Percentiles rank a stretch among this genome's conserved stretches.
Evolutionary conservation across 2,888 invertebrate genomes (phyloP).

Genomic region (Yponomeuta malinellus): DNA sequence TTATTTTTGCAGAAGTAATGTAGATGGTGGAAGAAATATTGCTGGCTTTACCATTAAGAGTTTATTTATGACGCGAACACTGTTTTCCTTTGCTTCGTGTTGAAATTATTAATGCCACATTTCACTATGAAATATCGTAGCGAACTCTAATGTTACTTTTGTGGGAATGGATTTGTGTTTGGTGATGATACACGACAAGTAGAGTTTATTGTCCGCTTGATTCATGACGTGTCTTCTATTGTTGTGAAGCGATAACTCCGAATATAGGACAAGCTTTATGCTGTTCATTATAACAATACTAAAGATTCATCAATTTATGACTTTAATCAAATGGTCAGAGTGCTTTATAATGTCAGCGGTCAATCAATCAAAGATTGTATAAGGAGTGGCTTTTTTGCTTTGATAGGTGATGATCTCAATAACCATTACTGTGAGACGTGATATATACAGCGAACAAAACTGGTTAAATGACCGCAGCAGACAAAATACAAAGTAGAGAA

Average conservation of each 20-base stretch:
- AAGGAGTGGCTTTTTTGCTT: not conserved
- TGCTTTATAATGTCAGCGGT: not conserved
- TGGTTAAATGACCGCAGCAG: not conserved
- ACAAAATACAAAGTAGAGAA: not conserved
- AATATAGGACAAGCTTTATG: not conserved
- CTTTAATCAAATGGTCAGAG: not conserved
- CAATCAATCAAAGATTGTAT: constrained; percentile 1
- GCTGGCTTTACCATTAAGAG: constrained; percentile 52
- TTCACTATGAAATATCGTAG: constrained; percentile 26
- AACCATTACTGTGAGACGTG: not conserved
- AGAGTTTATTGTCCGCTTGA: not conserved
- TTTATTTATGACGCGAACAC: constrained; percentile 50
- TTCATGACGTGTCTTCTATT: not conserved
- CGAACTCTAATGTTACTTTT: constrained; percentile 24
- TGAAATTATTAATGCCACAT: constrained; percentile 55
- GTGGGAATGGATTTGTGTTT: constrained; percentile 14
- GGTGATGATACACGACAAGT: not conserved
- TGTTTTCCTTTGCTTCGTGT: constrained; percentile 44
- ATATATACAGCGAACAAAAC: not conserved
- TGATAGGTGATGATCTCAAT: not conserved
- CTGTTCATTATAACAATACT: not conserved
- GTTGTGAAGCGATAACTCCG: not conserved
- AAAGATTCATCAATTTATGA: not conserved
- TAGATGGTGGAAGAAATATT: constrained; percentile 63
- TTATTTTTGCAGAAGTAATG: constrained; percentile 69